Base-by-base conservation (phyloP, 2,888 invertebrate species). In the Drosophila leonis region DNA sequence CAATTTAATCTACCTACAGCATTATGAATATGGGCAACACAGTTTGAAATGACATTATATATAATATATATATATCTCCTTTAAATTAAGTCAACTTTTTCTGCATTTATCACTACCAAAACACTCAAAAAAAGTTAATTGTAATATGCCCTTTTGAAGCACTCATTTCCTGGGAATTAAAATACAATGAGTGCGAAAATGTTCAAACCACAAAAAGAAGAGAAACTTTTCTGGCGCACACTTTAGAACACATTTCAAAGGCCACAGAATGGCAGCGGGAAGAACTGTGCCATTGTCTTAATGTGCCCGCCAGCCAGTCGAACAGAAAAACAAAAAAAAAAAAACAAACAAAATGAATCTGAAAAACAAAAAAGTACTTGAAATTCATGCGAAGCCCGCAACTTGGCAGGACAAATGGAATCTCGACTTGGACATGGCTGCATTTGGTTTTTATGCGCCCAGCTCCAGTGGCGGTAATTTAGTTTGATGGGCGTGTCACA, bases 401-500 rank as follows among this genome's bases (percentile, higher is more conserved):
- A 72, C 51, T 59, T 76, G 35, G 33, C 20, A 33, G 31, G 49
- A 51, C 31, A 60, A 63, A 60, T 63, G 63, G 55, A 74, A 74
- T 77, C 70, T 62, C 67, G 64, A 66, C 62, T 78, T 65, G 71
- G 65, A 66, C 51, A 60, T 55, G 69, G 61, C 65, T 78, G 79
- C 79, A 78, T 78, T 78, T 75, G 63, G 62, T 78, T 78, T 78
- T 78, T 75, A 78, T 78, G 65, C 63, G 63, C 52, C 51, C 46
- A 46, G 62, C 51, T 63, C n/a, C 33, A 46, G n/a, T 66, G 64
- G 54, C 73, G 55, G 89, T 86, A 84, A 89, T 89, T 89, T 86
- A 87, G 87, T 84, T 89, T 82, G 80, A 84, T 87, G 85, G 85
- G 85, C 85, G 85, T 86, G 85, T 78, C 84, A 57, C 78, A 82